Base-by-base conservation (phyloP, 2,113 vertebrate species). In the Mungos mungo region DNA sequence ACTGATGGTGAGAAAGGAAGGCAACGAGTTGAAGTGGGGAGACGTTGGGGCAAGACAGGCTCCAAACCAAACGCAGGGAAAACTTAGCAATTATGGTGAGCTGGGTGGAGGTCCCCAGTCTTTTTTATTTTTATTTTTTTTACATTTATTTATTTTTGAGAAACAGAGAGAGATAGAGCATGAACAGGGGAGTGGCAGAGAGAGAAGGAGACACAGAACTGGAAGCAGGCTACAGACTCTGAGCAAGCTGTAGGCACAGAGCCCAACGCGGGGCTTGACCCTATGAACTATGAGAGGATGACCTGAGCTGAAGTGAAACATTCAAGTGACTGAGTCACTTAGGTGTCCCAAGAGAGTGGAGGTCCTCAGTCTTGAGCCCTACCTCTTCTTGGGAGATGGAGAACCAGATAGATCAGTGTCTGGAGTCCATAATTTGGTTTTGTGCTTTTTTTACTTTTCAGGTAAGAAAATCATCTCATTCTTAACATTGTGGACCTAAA, bases 21-120 rank as follows among this genome's bases (percentile, higher is more conserved):
- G 45, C 0, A 6, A 21, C 8, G 15, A 5, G 38, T 27, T 3
- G 7, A n/a, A 29, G 3, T 3, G 11, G 4, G 16, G 10, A 68
- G 52, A 10, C 5, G 2, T 38, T 45, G 7, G 0, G 14, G 12
- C 11, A 47, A n/a, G 45, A 15, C 45, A 38, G 74, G 35, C 31
- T 18, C 65, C 16, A 38, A 19, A 50, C 18, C 74, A 14, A 38
- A 35, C 0, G 1, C 19, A 29, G 47, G n/a, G 6, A 16, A 4
- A 13, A 5, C 9, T 27, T 7, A 35, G 76, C 14, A 8, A 19
- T 52, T 50, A 54, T 3, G 29, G 10, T 4, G 57, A 66, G 33
- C 33, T 1, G 16, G 8, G 1, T 15, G 7, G 29, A 66, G 47
- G 1, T 0, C 50, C 25, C 5, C 2, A 16, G 29, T 19, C 45